Conservation (phyloP, 2,888 invertebrate species). For the Cinara cedri region DNA sequence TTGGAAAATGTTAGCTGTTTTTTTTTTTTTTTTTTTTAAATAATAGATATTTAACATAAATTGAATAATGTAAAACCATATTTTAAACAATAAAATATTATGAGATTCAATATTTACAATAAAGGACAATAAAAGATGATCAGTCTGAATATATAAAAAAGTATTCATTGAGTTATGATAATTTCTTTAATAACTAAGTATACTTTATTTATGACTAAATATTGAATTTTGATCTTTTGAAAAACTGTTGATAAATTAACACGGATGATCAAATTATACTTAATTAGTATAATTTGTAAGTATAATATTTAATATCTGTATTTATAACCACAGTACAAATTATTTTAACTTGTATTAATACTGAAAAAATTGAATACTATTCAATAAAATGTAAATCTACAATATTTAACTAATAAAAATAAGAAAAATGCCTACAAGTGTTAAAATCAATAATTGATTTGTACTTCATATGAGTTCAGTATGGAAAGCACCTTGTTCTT, state of each 20-base stretch:
- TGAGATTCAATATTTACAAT: constrained; percentile 14
- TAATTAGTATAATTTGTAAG: neutral
- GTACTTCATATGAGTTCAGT: constrained; percentile 59
- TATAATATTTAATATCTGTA: neutral
- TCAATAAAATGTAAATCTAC: neutral
- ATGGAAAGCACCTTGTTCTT: constrained; percentile 59
- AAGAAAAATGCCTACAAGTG: neutral
- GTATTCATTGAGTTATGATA: constrained; percentile 12
- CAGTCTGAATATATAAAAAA: constrained; percentile 15
- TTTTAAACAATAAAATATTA: constrained; percentile 28
- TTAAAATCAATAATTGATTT: constrained; percentile 20
- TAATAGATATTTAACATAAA: constrained; percentile 23
- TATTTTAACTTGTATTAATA: constrained; percentile 16
- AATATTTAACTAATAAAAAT: constrained; percentile 1
- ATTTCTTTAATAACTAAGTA: neutral
- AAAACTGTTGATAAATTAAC: neutral
- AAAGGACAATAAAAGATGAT: constrained; percentile 19
- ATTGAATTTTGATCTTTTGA: neutral
- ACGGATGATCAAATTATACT: neutral
- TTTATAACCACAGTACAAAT: neutral
- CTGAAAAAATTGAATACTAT: neutral
- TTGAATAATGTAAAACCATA: constrained; percentile 14
- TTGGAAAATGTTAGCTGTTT: constrained; percentile 26
- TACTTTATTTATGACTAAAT: neutral
- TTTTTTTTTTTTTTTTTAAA: neutral